Base-by-base conservation (phyloP, 2,113 vertebrate species). In the Tautogolabrus adspersus region DNA sequence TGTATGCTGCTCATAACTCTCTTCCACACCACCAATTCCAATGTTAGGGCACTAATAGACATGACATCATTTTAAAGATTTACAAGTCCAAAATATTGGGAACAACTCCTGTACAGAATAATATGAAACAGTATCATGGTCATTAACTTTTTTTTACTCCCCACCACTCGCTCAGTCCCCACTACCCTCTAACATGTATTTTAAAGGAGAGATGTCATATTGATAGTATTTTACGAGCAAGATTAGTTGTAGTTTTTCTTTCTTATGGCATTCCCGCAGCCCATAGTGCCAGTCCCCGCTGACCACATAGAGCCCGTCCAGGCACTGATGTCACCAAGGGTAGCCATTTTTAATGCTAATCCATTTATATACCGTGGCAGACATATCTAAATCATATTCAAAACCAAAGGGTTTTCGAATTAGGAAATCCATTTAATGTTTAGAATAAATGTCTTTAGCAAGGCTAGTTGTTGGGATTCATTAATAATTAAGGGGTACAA, bases 261-360 rank as follows among this genome's bases (percentile, higher is more conserved):
- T 86, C 66, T 76, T 54, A 52, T 60, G 77, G 67, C 69, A 67
- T 60, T 70, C 66, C 30, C 61, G 62, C 67, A 61, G 65, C 63
- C 69, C 64, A 44, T 64, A 66, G 74, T 87, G 88, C 88, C 87
- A 79, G 75, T 88, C 66, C 76, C 71, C 79, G 71, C 77, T 84
- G 86, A 89, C 90, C 91, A 85, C 91, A 90, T 57, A 71, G 81
- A 71, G 71, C 38, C 62, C 7, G 19, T 81, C 85, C 22, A 91
- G 81, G 84, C 70, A 42, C 82, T 90, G 88, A 89, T 79, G 85
- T 90, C 89, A 91, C 70, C 69, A 58, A 42, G 42, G 82, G 59
- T 47, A 69, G 77, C 72, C 75, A 79, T 83, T 80, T 88, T 87
- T 86, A 77, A 63, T 56, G 56, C 71, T 86, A 51, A 79, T 85